Percentiles rank a stretch among this genome's conserved stretches.
These are phyloP conservation scores for Parochlus steinenii DNA, from an alignment of 2,888 invertebrate species.

Conservation along the genomic window DNA sequence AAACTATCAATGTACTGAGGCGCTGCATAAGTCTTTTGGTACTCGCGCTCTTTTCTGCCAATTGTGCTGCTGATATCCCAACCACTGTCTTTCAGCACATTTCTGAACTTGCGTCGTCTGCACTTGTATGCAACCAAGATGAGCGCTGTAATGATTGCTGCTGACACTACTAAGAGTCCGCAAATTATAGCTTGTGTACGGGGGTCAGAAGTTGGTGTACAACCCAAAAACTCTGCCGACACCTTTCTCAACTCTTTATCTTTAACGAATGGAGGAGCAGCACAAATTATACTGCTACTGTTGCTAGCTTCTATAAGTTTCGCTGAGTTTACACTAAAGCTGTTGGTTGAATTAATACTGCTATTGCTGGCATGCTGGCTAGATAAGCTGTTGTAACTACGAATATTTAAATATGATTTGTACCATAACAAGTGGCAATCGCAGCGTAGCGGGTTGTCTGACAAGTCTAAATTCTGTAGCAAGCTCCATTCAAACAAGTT, in stretches of 20 bases:
- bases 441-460: slow-evolving; percentile 68
- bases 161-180: slow-evolving; percentile 54
- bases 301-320: slow-evolving; percentile 4
- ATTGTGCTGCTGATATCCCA: slow-evolving; percentile 28
- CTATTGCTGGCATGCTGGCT: slow-evolving; percentile 1
- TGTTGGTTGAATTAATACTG: neutral
- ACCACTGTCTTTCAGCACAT: slow-evolving; percentile 56
- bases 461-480: slow-evolving; percentile 54
- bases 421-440: slow-evolving; percentile 70
- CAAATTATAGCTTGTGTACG: slow-evolving; percentile 65
- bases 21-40: slow-evolving; percentile 78
- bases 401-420: slow-evolving; percentile 40
- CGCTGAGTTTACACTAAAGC: slow-evolving; percentile 3
- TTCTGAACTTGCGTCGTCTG: slow-evolving; percentile 55
- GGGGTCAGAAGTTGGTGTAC: slow-evolving; percentile 55
- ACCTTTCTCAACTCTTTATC: slow-evolving; percentile 50
- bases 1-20: slow-evolving; percentile 56
- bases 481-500: slow-evolving; percentile 65
- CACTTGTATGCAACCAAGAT: slow-evolving; percentile 62
- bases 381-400: slow-evolving; percentile 18
- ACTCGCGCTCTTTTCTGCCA: slow-evolving; percentile 65
- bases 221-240: slow-evolving; percentile 62
- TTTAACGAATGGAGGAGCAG: slow-evolving; percentile 52
- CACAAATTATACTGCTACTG: slow-evolving; percentile 39
- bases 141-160: slow-evolving; percentile 52